Evolutionary conservation across 2,797 vertebrate species (phyloP), one percentile per base, ranked within the genome.

Genomic region (Acanthopagrus latus): DNA sequence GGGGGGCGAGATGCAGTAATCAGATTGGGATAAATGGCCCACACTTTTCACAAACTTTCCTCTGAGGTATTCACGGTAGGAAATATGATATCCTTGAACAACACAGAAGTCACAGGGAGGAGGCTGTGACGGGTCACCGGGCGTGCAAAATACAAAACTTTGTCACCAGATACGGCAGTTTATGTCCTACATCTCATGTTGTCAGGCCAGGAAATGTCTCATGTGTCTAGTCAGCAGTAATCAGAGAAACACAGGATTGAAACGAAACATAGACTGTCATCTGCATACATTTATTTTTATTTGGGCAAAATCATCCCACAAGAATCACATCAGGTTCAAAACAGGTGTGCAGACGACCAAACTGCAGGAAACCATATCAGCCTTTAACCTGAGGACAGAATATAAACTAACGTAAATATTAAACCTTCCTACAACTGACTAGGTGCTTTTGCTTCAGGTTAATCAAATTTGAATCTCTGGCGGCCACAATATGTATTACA

Each of bases 71-170:
- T 38, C 50, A 23, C n/a, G 41, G 5, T 43, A 2, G 56, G 68
- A 27, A 62, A 76, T 38, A 1, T 10, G 20, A 81, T 66, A 55
- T 18, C 25, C 43, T 65, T 43, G 21, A 18, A 12, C 25, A 20
- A 27, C 47, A 54, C n/a, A 33, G 4, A 47, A 25, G 50, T 56
- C 54, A 48, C 23, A 29, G 27, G 51, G 18, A 43, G 38, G 13
- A 68, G 69, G 58, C 1, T 6, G 48, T 7, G 43, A 48, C 14
- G 14, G 69, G 25, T 50, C 44, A 20, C 4, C 27, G 6, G 6
- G 12, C 16, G 20, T 23, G 44, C 38, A 33, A 56, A 80, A 54
- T 47, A 52, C 27, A 1, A 6, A 46, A 4, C 25, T 25, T 11
- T 29, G 64, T 50, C 59, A 64, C 33, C 54, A 65, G 54, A 65